These are phyloP conservation scores for Notodonta ziczac DNA, from an alignment of 2,888 invertebrate species.

Conservation along the genomic window DNA sequence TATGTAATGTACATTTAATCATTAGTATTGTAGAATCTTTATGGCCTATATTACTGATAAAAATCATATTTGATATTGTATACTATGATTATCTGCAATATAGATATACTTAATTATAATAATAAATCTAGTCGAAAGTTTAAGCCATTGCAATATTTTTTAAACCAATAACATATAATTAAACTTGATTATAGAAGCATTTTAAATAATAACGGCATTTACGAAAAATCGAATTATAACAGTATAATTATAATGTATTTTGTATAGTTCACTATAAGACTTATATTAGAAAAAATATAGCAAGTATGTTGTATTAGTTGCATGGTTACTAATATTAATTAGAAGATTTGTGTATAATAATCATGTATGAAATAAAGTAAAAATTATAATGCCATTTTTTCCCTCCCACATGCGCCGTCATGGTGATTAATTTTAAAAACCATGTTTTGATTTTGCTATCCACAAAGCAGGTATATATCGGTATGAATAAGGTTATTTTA, in stretches of 20 bases:
- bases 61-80: constrained; percentile 32
- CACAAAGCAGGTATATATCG: too few relatives aligned
- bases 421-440: too few relatives aligned
- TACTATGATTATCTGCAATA: constrained; percentile 57
- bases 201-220: constrained; percentile 58
- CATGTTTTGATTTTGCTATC: too few relatives aligned
- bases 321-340: constrained; percentile 67
- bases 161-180: constrained; percentile 49
- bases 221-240: constrained; percentile 48
- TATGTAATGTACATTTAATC: constrained; percentile 19
- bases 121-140: constrained; percentile 82
- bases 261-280: background rate
- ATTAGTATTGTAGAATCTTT: constrained; percentile 33
- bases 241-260: constrained; percentile 23
- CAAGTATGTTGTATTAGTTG: constrained; percentile 41
- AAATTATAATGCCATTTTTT: constrained; percentile 28
- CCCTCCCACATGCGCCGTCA: too few relatives aligned
- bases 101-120: constrained; percentile 73
- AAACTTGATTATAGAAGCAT: constrained; percentile 49
- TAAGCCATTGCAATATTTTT: constrained; percentile 82
- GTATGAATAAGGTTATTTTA: background rate
- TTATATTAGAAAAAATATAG: constrained; percentile 24
- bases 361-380: constrained; percentile 65
- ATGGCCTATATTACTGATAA: constrained; percentile 27
- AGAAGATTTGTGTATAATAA: constrained; percentile 58